These are phyloP conservation scores for Ceratothoa steindachneri DNA, from an alignment of 2,888 invertebrate genomes.

Conservation along the genomic window DNA sequence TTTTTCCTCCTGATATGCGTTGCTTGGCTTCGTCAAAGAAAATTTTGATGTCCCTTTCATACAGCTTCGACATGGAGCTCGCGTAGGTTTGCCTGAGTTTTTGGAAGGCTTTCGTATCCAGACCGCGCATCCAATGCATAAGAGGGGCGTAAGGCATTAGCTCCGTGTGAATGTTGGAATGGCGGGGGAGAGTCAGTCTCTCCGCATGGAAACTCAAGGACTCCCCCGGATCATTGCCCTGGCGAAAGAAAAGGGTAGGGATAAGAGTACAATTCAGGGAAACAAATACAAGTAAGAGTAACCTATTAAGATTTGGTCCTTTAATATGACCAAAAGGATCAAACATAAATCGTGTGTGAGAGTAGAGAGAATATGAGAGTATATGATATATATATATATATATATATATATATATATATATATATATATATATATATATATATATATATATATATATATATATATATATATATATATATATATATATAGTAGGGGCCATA, in stretches of 20 bases:
- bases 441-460: too few species aligned
- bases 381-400: too few species aligned
- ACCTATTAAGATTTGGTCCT: too few species aligned
- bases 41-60: constrained; percentile 76
- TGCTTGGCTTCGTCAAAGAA: constrained; percentile 73
- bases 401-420: too few species aligned
- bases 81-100: constrained; percentile 77
- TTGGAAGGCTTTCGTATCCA: constrained; percentile 77
- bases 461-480: too few species aligned
- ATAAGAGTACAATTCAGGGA: too few species aligned
- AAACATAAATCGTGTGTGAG: too few species aligned
- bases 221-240: constrained; percentile 69
- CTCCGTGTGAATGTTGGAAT: constrained; percentile 76
- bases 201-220: constrained; percentile 55
- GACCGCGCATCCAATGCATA: constrained; percentile 84
- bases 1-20: constrained; percentile 53
- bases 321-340: too few species aligned
- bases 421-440: too few species aligned
- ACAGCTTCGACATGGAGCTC: constrained; percentile 75
- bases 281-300: too few species aligned
- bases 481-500: too few species aligned
- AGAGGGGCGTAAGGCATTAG: constrained; percentile 80
- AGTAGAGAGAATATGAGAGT: too few species aligned
- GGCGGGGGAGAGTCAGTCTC: constrained; percentile 67
- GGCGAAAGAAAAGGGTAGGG: neutral